Base-by-base conservation (phyloP, 1,140 invertebrate genomes). In the Gerris buenoi region DNA sequence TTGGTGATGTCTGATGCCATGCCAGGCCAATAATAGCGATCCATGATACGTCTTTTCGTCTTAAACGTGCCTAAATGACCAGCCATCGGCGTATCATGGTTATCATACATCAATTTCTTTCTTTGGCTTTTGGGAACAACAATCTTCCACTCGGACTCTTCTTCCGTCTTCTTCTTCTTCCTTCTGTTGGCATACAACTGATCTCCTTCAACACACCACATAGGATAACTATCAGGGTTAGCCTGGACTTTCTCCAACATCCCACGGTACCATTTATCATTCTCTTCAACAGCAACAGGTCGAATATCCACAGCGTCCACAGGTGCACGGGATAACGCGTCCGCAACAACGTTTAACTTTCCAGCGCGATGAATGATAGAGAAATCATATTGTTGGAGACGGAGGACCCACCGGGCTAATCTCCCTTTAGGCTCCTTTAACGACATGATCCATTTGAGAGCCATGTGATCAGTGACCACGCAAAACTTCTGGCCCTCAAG, bases 381-480 rank as follows among this genome's bases (percentile, higher is more conserved):
- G 57, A 68, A 68, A 56, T 76, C 65, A 69, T 73, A 79, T 2
- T 70, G 69, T 68, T 75, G 73, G 3, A 80, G 66, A 46, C 68
- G 27, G 14, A 78, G 25, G n/a, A 67, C 59, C 25, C 68, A 74
- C 26, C 78, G 67, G 0, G 77, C 76, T 23, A 82, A 67, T 59
- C 79, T 60, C 59, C 75, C 76, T 1, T 68, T 72, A 1, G 75
- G 73, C 64, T 80, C 75, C 68, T 76, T 77, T 1, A 79, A 70
- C 1, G 73, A 73, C 25, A 74, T 69, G 2, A 83, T 70, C 76
- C 78, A 83, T 27, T 70, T 68, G 2, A 83, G 73, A 70, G 67
- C 81, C 79, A 68, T 71, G 57, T 79, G 76, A 66, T 80, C 78
- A 1, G 77, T 79, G 26, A 74, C 63, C 0, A 80, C 73, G 0